A percentile compares a stretch with the other conserved stretches of the same genome.
Evolutionary conservation across 2,113 vertebrate species (phyloP).

Genomic region (Oreocharis arfaki): DNA sequence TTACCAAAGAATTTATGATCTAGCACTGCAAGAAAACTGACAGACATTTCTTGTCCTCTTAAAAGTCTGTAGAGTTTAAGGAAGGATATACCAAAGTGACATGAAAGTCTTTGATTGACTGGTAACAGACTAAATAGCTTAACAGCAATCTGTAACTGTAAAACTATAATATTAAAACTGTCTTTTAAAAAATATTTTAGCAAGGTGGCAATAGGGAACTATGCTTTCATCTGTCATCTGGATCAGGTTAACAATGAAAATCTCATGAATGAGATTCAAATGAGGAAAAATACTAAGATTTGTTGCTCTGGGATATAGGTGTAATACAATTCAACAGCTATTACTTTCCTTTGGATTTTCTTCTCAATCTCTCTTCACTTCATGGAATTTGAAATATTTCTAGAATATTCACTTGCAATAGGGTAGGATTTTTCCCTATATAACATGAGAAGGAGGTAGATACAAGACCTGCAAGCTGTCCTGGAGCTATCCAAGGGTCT

Average conservation of each 20-base stretch:
- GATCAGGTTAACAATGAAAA: constrained; percentile 72
- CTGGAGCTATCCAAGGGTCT: not conserved
- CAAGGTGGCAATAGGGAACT: constrained; percentile 71
- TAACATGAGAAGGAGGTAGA: not conserved
- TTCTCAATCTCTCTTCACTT: constrained; percentile 10
- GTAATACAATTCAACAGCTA: constrained; percentile 54
- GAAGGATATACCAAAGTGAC: constrained; percentile 62
- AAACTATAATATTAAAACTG: constrained; percentile 72
- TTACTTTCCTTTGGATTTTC: constrained; percentile 49
- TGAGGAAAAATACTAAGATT: constrained; percentile 67
- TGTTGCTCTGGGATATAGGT: constrained; percentile 61
- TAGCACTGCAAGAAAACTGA: constrained; percentile 55
- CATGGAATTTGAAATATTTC: constrained; percentile 50
- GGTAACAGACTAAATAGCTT: constrained; percentile 71
- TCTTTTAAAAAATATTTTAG: constrained; percentile 76
- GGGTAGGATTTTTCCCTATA: not conserved
- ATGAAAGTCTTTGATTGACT: constrained; percentile 71
- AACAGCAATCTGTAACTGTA: constrained; percentile 73
- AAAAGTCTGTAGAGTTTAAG: constrained; percentile 62
- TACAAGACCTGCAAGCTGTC: not conserved
- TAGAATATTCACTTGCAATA: constrained; percentile 2
- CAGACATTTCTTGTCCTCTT: constrained; percentile 51
- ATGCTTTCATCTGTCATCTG: constrained; percentile 77
- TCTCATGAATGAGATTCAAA: constrained; percentile 69
- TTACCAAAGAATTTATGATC: constrained; percentile 59